These are phyloP conservation scores for Dicyrtomina minuta DNA, from an alignment of 2,888 invertebrate species.

Conservation along the genomic window DNA sequence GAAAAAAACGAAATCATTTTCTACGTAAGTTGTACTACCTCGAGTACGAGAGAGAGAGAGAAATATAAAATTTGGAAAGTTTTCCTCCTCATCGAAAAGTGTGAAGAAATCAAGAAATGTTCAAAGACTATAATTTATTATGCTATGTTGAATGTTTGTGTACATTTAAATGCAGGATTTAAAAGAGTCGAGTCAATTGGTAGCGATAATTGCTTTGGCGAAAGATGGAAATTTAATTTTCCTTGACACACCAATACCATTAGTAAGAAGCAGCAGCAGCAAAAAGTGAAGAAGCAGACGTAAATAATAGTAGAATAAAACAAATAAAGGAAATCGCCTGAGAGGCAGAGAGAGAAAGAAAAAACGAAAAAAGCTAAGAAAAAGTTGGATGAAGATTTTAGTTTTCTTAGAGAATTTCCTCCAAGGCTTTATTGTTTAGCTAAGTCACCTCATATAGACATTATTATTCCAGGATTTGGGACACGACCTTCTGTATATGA, in stretches of 20 bases:
- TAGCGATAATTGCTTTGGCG: slow-evolving; percentile 32
- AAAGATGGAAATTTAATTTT: slow-evolving; percentile 34
- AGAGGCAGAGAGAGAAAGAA: slow-evolving; percentile 22
- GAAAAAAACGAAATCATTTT: neutral
- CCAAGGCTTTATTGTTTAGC: slow-evolving; percentile 23
- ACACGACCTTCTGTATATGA: neutral
- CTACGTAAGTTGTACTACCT: slow-evolving; percentile 1
- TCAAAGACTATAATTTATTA: slow-evolving; percentile 14
- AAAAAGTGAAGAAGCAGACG: neutral
- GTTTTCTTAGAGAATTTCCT: slow-evolving; percentile 31
- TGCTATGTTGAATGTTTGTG: neutral
- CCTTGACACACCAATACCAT: no score
- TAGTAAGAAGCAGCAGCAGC: no score
- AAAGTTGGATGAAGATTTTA: slow-evolving; percentile 37
- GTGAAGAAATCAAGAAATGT: slow-evolving; percentile 13
- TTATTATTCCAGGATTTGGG: neutral
- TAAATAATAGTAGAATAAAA: no score
- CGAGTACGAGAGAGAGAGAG: slow-evolving; percentile 9
- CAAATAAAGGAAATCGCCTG: no score
- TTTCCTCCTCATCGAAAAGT: neutral
- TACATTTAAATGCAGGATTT: neutral
- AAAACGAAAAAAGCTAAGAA: slow-evolving; percentile 26
- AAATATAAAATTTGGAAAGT: neutral
- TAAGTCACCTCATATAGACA: neutral
- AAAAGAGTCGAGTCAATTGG: slow-evolving; percentile 15